A percentile compares a stretch with the other conserved stretches of the same genome.
Evolutionary conservation across 1,140 invertebrate genomes (phyloP).

Genomic region (Sinella curviseta): DNA sequence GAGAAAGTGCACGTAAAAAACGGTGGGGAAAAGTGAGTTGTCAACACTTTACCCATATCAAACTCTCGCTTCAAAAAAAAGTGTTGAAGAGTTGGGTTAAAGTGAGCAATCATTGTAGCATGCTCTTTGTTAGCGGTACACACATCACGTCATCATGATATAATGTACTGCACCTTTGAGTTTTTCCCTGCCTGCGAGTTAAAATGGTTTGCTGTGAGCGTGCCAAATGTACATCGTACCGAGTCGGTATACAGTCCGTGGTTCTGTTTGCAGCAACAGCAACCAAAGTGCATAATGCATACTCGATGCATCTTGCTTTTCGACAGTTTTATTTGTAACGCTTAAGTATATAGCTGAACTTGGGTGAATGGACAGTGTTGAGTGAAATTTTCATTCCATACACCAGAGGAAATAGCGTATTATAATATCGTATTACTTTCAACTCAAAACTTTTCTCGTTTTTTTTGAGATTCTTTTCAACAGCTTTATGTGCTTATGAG

Average conservation of each 20-base stretch:
- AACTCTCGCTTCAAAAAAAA: not conserved
- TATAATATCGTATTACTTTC: slow-evolving; percentile 4
- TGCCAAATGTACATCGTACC: no score
- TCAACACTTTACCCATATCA: not conserved
- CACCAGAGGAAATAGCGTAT: no score
- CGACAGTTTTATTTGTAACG: no score
- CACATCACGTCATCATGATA: not conserved
- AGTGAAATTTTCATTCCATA: not conserved
- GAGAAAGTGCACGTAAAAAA: not conserved
- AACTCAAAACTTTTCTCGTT: slow-evolving; percentile 11
- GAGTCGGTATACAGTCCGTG: no score
- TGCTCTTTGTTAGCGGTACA: not conserved
- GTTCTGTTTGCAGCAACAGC: no score
- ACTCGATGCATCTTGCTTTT: no score
- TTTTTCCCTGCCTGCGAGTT: no score
- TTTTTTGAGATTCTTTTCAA: not conserved
- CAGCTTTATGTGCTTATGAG: slow-evolving; percentile 17
- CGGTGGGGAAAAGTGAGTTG: not conserved
- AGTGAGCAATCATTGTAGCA: no score
- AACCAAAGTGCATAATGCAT: no score
- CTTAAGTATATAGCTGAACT: no score
- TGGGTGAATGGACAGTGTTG: not conserved
- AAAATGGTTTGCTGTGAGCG: no score
- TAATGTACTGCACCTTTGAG: not conserved
- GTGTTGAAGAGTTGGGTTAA: not conserved